These are phyloP conservation scores for Sebastes schlegelii DNA, from an alignment of 2,113 vertebrate species.

Conservation along the genomic window DNA sequence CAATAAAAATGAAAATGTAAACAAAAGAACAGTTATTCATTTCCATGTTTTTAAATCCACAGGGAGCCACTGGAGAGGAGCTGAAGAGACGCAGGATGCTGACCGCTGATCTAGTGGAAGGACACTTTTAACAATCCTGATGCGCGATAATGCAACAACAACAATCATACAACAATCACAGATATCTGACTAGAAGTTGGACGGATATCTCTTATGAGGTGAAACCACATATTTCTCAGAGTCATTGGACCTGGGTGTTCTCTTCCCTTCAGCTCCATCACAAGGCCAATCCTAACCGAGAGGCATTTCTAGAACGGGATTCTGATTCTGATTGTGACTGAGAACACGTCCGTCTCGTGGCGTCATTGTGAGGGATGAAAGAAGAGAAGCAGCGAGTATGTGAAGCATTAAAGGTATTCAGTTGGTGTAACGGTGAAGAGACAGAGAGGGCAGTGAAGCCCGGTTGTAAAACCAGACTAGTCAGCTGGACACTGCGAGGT, in stretches of 20 bases:
- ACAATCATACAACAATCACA: too few species aligned
- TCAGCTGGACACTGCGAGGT: constrained; percentile 47
- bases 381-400: constrained; percentile 64
- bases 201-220: too few species aligned
- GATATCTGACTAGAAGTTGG: too few species aligned
- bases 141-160: too few species aligned
- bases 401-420: constrained; percentile 63
- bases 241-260: neutral
- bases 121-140: too few species aligned
- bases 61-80: too few species aligned
- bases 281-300: neutral
- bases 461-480: constrained; percentile 36
- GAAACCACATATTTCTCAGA: neutral
- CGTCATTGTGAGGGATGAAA: constrained; percentile 57
- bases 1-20: too few species aligned
- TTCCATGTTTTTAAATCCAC: too few species aligned
- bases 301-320: constrained; percentile 4
- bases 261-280: neutral
- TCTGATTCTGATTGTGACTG: neutral
- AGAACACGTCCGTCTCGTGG: constrained; percentile 12
- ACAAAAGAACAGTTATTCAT: too few species aligned
- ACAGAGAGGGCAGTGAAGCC: constrained; percentile 51
- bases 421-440: constrained; percentile 27
- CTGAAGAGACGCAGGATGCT: too few species aligned
- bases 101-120: too few species aligned